These are phyloP conservation scores for Spinus pinus DNA, from an alignment of 2,797 vertebrate species.

Conservation along the genomic window DNA sequence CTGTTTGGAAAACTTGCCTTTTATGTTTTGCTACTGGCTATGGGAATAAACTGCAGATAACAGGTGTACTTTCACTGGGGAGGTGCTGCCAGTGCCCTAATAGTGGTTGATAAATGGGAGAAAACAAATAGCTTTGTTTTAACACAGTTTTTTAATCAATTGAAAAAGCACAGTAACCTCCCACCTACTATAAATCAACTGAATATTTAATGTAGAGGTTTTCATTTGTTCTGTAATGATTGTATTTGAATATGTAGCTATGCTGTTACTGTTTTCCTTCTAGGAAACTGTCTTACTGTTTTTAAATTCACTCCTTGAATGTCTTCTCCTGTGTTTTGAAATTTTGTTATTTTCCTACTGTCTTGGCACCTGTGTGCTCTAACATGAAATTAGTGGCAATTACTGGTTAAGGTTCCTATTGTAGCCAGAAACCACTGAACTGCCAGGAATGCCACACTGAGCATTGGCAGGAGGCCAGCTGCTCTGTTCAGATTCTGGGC, in stretches of 20 bases:
- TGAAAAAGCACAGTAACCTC: not conserved
- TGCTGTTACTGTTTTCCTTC: not conserved
- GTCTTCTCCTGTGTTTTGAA: not conserved
- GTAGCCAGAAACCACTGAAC: not conserved
- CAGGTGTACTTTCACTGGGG: not conserved
- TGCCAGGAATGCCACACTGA: not conserved
- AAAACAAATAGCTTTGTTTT: not conserved
- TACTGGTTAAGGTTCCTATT: not conserved
- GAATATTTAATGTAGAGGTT: not conserved
- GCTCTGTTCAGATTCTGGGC: not conserved
- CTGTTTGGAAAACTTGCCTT: not conserved
- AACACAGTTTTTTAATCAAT: not conserved
- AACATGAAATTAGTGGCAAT: not conserved
- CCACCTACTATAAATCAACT: not conserved
- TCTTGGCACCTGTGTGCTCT: not conserved
- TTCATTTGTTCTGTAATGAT: not conserved
- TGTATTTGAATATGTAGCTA: not conserved
- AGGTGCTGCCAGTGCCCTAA: not conserved
- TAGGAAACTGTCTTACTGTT: not conserved
- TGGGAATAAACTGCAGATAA: not conserved
- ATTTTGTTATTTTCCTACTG: not conserved
- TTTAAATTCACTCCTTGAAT: not conserved
- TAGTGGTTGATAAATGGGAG: not conserved
- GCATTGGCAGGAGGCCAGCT: not conserved
- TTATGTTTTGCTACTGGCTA: not conserved